A percentile compares a stretch with the other conserved stretches of the same genome.
These are phyloP conservation scores for Sylvia atricapilla DNA, from an alignment of 2,113 vertebrate species.

Conservation along the genomic window DNA sequence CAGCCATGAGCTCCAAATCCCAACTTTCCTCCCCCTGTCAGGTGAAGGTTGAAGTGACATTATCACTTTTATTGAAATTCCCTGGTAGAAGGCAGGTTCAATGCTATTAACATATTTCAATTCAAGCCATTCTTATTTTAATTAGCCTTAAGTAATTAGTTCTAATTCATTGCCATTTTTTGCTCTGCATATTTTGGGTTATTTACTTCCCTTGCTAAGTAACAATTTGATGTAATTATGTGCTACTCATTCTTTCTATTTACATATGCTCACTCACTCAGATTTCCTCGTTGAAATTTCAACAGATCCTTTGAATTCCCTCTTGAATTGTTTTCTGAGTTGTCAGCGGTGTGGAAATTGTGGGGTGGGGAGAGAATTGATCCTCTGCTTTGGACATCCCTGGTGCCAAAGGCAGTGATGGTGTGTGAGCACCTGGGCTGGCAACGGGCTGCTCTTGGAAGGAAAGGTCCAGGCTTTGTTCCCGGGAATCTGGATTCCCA, in stretches of 20 bases:
- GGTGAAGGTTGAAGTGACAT: constrained; percentile 1
- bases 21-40: neutral
- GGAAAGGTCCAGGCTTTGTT: constrained; percentile 29
- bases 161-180: constrained; percentile 75
- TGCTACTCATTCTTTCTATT: constrained; percentile 73
- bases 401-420: constrained; percentile 34
- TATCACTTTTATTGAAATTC: constrained; percentile 63
- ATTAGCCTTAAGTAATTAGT: constrained; percentile 83
- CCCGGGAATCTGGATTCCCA: constrained; percentile 21
- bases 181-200: constrained; percentile 75
- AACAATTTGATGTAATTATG: constrained; percentile 79
- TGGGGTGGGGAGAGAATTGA: constrained; percentile 37
- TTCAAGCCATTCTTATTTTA: constrained; percentile 77
- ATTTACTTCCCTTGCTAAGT: constrained; percentile 80
- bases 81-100: constrained; percentile 65
- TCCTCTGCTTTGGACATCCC: constrained; percentile 36
- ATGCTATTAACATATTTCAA: constrained; percentile 76
- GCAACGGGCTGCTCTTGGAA: constrained; percentile 31
- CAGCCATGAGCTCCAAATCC: constrained; percentile 8
- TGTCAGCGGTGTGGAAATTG: constrained; percentile 54
- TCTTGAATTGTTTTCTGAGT: constrained; percentile 53
- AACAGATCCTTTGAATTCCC: constrained; percentile 65
- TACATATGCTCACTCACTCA: constrained; percentile 59
- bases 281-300: constrained; percentile 54
- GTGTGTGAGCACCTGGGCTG: constrained; percentile 54